phyloP scores from a whole-genome alignment of 2,888 invertebrate species.

The Scelioninae gen. 2 region DNA sequence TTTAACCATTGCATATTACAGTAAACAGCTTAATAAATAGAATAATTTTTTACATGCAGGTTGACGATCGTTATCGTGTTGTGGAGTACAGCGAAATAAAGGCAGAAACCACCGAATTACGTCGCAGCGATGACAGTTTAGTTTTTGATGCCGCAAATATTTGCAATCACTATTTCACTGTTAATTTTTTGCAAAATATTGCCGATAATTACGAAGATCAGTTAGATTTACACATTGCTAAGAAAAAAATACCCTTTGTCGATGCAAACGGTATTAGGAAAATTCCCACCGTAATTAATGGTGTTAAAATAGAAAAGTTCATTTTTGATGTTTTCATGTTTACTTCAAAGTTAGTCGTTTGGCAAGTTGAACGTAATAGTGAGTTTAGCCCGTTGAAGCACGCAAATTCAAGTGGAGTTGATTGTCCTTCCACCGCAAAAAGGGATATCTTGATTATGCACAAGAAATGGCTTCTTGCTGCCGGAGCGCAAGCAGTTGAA shows the following conservation, averaged over 20 bases:
- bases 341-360: slow-evolving; percentile 91
- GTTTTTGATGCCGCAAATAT: slow-evolving; percentile 97
- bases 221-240: slow-evolving; percentile 94
- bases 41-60: slow-evolving; percentile 71
- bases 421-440: slow-evolving; percentile 92
- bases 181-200: slow-evolving; percentile 87
- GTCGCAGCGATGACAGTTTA: slow-evolving; percentile 86
- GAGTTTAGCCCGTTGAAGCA: slow-evolving; percentile 99
- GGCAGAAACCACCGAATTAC: slow-evolving; percentile 87
- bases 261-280: slow-evolving; percentile 83
- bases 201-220: slow-evolving; percentile 83
- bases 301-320: slow-evolving; percentile 99
- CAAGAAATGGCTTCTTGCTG: slow-evolving; percentile 85
- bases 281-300: slow-evolving; percentile 90
- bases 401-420: slow-evolving; percentile 89
- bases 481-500: slow-evolving; percentile 85
- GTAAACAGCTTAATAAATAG: no score
- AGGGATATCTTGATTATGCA: slow-evolving; percentile 87
- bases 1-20: no score
- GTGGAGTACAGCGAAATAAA: slow-evolving; percentile 99
- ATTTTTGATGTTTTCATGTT: slow-evolving; percentile 99
- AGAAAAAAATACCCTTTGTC: slow-evolving; percentile 96
- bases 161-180: slow-evolving; percentile 97
- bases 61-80: slow-evolving; percentile 91
- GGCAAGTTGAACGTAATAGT: slow-evolving; percentile 92